Percentiles rank a stretch among this genome's conserved stretches.
These are phyloP conservation scores for Larimichthys crocea DNA, from an alignment of 2,113 vertebrate species.

Conservation along the genomic window DNA sequence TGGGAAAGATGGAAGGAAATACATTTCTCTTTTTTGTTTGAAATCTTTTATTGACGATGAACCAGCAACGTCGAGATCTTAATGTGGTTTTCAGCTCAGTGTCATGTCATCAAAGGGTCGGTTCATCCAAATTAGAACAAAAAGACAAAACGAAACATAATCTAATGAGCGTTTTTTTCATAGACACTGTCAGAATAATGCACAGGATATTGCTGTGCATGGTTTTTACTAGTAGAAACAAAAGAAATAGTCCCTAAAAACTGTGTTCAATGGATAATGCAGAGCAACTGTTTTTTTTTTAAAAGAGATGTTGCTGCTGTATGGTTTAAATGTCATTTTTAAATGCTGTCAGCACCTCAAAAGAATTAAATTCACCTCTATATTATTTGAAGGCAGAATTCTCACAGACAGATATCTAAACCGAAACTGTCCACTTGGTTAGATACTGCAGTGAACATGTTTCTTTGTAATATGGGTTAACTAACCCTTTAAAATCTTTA, in stretches of 20 bases:
- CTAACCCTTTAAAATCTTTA: background rate
- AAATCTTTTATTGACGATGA: background rate
- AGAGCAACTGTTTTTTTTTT: background rate
- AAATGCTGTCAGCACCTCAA: slow-evolving; percentile 1
- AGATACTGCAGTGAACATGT: background rate
- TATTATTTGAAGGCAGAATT: background rate
- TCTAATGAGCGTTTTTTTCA: background rate
- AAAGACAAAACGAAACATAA: background rate
- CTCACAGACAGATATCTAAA: background rate
- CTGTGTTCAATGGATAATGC: background rate
- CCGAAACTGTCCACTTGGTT: background rate
- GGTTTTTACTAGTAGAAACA: background rate
- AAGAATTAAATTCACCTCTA: background rate
- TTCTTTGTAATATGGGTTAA: background rate
- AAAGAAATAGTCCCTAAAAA: slow-evolving; percentile 1
- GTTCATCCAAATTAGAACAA: background rate
- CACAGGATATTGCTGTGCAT: background rate
- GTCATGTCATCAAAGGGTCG: background rate
- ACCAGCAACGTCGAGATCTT: background rate
- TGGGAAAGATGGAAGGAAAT: background rate
- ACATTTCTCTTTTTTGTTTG: background rate
- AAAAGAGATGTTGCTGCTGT: background rate
- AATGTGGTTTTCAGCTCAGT: background rate
- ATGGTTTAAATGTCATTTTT: slow-evolving; percentile 4
- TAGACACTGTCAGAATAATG: background rate